phyloP scores from a whole-genome alignment of 2,113 vertebrate species.

The Turdus rufiventris region DNA sequence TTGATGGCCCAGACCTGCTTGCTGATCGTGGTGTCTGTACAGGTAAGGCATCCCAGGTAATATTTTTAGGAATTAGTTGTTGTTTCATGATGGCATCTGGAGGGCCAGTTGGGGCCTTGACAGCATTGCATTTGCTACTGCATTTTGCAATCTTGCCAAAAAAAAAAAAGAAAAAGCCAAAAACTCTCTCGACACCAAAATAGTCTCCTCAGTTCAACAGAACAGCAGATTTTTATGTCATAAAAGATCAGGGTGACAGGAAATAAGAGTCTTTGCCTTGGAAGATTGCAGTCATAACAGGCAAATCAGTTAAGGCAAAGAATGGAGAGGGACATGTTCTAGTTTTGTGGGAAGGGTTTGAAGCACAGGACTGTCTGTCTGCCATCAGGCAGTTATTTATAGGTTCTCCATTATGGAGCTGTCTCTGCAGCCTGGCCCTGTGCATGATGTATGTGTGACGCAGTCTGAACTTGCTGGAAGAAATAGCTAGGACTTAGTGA shows the following conservation, averaged over 20 bases:
- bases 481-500: not conserved
- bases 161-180: not conserved
- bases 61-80: not conserved
- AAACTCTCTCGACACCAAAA: not conserved
- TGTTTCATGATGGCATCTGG: not conserved
- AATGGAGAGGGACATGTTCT: not conserved
- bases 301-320: not conserved
- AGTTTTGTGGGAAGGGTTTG: not conserved
- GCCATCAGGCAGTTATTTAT: not conserved
- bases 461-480: not conserved
- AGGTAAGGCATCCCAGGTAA: constrained; percentile 71
- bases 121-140: not conserved
- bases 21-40: constrained; percentile 81
- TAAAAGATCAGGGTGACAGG: not conserved
- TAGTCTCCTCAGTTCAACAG: not conserved
- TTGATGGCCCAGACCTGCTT: constrained; percentile 88
- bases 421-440: not conserved
- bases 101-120: not conserved
- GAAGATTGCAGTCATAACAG: not conserved
- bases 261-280: not conserved
- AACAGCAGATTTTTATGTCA: not conserved
- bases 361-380: not conserved
- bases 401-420: not conserved
- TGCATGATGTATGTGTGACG: not conserved
- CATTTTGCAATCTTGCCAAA: not conserved